Base-by-base conservation (phyloP, 2,113 vertebrate genomes). In the Platysteira castanea region DNA sequence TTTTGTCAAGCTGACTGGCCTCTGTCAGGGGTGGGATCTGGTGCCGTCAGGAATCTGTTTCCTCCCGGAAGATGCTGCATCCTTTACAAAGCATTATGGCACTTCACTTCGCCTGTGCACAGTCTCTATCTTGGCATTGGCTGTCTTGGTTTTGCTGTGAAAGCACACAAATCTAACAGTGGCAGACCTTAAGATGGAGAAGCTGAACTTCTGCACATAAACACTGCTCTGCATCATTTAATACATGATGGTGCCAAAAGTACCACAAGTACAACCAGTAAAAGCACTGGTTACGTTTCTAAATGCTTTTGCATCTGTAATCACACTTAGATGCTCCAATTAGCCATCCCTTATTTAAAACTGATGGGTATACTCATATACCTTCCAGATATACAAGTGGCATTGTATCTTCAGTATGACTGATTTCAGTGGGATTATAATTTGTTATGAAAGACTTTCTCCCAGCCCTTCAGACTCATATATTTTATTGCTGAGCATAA, bases 321-420 rank as follows among this genome's bases (percentile, higher is more conserved):
- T 84, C 21, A 27, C 64, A 39, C 44, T 73, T 77, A 44, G 35
- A 37, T 68, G 10, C 19, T 59, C 80, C n/a, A 52, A 26, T 61
- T 75, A 75, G 10, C 54, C 77, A 33, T 57, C 30, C 10, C 8
- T 79, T 59, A 31, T 22, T 69, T 81, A 50, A 77, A 73, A 23
- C 41, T 75, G 75, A 20, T 0, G 0, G 11, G 18, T 88, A 17
- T 13, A 35, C 37, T 44, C 0, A 0, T 53, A 5, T 17, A 30
- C 31, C 57, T 57, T 71, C 37, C 33, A 80, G 47, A 22, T n/a
- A 50, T 8, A 35, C 13, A n/a, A 67, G 35, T 33, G 53, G 26
- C 23, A 7, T n/a, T 56, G n/a, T 49, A 59, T 42, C n/a, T 37
- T 76, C 33, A 60, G 11, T 52, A 52, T 12, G 18, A 42, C 50